Evolutionary conservation across 2,888 invertebrate genomes (phyloP).

Genomic region (Ceriagrion tenellum): DNA sequence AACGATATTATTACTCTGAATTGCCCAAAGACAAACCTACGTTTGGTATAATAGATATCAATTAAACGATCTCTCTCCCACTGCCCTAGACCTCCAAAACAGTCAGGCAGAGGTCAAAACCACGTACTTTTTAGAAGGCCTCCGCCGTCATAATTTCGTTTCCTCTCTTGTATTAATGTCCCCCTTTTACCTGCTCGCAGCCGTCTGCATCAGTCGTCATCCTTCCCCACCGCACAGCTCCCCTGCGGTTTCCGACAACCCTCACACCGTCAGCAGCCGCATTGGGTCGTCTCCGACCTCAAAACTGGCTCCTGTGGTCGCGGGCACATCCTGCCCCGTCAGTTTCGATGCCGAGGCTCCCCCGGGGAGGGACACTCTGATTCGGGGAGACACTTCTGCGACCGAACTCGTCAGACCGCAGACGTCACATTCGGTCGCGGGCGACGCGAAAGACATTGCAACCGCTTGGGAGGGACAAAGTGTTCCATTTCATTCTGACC

Average conservation of each 20-base stretch:
- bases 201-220: background rate
- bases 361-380: background rate
- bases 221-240: background rate
- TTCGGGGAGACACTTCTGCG: background rate
- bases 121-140: background rate
- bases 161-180: background rate
- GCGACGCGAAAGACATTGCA: background rate
- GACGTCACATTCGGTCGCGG: background rate
- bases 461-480: background rate
- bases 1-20: too few relatives aligned
- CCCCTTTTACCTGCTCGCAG: background rate
- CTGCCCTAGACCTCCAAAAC: too few relatives aligned
- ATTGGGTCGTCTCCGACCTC: background rate
- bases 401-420: background rate
- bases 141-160: background rate
- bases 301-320: background rate
- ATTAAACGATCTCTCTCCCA: too few relatives aligned
- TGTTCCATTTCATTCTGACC: background rate
- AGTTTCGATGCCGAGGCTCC: background rate
- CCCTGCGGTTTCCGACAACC: background rate
- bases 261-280: background rate
- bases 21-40: too few relatives aligned
- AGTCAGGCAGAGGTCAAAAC: too few relatives aligned
- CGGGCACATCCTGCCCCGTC: background rate
- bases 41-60: too few relatives aligned